Conservation (phyloP, 2,797 vertebrate species). For the Gallinago stenura region DNA sequence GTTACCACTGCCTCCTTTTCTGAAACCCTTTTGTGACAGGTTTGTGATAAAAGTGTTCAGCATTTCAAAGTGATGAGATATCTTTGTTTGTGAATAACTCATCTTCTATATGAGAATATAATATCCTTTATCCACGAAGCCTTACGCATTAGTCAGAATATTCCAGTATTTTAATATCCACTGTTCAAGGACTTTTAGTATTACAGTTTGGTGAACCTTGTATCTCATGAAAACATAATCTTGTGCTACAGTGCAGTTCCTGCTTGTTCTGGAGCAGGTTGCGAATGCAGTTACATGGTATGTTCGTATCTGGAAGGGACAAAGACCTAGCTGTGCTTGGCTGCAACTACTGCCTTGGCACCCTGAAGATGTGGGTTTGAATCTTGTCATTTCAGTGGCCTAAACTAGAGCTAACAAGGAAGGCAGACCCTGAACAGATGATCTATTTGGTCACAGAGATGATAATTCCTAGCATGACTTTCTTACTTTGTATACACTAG, state of each 20-base stretch:
- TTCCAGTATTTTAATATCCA: not conserved
- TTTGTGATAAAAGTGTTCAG: not conserved
- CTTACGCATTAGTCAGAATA: not conserved
- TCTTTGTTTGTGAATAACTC: not conserved
- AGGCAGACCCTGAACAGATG: not conserved
- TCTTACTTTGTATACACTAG: not conserved
- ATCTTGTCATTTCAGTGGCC: accelerated
- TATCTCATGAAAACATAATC: not conserved
- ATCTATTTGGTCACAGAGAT: not conserved
- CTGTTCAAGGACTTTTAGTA: not conserved
- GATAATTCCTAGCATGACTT: not conserved
- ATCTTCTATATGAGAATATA: not conserved
- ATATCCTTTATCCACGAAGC: not conserved
- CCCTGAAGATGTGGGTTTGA: not conserved
- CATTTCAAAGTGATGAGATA: not conserved
- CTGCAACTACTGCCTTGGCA: not conserved
- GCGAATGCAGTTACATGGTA: not conserved
- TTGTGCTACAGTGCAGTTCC: not conserved
- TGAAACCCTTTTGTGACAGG: not conserved
- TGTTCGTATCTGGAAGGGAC: accelerated
- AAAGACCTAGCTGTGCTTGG: accelerated
- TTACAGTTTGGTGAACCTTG: not conserved
- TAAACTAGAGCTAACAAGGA: not conserved
- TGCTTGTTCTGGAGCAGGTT: not conserved
- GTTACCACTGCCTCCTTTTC: not conserved